These are phyloP conservation scores for Ladona fulva DNA, from an alignment of 1,140 invertebrate genomes.

Conservation along the genomic window DNA sequence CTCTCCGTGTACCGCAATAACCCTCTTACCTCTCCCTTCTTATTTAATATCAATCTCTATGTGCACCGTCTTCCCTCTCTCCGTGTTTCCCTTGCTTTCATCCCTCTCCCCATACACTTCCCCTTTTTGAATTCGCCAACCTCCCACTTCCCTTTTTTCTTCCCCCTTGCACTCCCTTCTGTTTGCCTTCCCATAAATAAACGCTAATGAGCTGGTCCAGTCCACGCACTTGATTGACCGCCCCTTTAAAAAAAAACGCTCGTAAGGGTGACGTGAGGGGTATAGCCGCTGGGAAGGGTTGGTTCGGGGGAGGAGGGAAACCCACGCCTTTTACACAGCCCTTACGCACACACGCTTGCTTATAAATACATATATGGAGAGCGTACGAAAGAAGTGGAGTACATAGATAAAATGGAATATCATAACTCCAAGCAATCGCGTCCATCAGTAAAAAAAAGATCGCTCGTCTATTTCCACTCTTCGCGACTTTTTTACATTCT, in stretches of 20 bases:
- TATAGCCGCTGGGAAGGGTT: neutral
- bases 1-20: too few relatives aligned
- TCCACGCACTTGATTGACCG: constrained; percentile 6
- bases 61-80: neutral
- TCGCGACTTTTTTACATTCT: too few relatives aligned
- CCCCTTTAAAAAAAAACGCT: neutral
- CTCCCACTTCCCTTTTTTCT: neutral
- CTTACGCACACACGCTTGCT: neutral
- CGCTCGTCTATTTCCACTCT: too few relatives aligned
- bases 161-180: neutral
- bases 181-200: constrained; percentile 9
- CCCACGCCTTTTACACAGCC: neutral
- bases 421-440: too few relatives aligned
- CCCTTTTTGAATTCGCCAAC: neutral
- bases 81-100: neutral
- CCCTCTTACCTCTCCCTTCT: too few relatives aligned
- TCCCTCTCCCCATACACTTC: neutral
- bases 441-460: too few relatives aligned
- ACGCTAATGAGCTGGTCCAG: constrained; percentile 6
- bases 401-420: too few relatives aligned
- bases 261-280: neutral
- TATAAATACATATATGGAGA: neutral
- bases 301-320: neutral
- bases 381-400: too few relatives aligned
- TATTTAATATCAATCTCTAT: too few relatives aligned